Evolutionary conservation across 2,888 invertebrate species (phyloP), one percentile per base, ranked within the genome.

Genomic region (Drosophila anomalata): DNA sequence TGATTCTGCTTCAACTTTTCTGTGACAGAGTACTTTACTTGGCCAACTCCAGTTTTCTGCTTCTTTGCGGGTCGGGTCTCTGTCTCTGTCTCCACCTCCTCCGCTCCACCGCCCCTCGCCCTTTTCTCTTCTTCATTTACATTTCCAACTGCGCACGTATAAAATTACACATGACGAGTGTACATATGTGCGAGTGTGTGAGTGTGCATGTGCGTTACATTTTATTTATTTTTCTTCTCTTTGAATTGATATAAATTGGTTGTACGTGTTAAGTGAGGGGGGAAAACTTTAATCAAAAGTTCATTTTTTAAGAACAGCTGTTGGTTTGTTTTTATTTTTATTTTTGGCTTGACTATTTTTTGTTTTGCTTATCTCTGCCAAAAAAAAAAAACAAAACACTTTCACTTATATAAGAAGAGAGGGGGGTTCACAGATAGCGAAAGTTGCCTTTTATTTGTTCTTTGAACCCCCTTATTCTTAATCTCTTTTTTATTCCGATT

Each of bases 121-220:
- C 56, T 51, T 59, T 56, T 39, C 41, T 31, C 54, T 41, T 26
- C 44, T 69, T 74, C 73, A 78, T 82, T 82, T 82, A 82, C 79
- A 81, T 81, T 80, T 72, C 55, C 73, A 77, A 81, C 80, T 81
- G 80, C 84, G 80, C 81, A 81, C 81, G 75, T 71, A 63, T 70
- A 70, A 70, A 73, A 72, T 65, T 72, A 72, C 65, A 62, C 22
- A n/a, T 36, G 33, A 41, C 29, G 29, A 26, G 41, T 50, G 29
- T 57, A n/a, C n/a, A n/a, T n/a, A 36, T 9, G 29, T 29, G 29
- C 9, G 9, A 8, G 2, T 9, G 29, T 29, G 29, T 29, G 8
- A 29, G 29, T 29, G 29, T 29, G 46, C 46, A 46, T 44, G 71
- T 66, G 56, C 54, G 58, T 58, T 67, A 52, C 66, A 51, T 65